Base-by-base conservation (phyloP, 2,888 invertebrate genomes). In the Chymomyza fuscimana region DNA sequence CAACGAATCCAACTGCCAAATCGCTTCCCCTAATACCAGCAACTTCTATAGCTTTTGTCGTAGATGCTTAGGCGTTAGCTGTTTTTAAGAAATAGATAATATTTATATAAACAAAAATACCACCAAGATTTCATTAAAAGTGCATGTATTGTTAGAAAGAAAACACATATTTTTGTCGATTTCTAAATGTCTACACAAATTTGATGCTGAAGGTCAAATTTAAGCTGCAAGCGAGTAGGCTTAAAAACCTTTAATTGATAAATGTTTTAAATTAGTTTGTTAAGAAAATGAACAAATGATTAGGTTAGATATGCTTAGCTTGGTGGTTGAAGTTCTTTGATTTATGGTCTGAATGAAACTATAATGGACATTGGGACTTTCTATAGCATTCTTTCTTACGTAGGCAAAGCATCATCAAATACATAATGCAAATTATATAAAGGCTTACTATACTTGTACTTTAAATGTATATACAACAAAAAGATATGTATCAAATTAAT, bases 1-100 rank as follows among this genome's bases (percentile, higher is more conserved):
- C 84, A 85, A 85, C 84, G 84, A 84, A 84, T 81, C 88, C 85
- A 88, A 85, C 85, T 85, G 85, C 85, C 85, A 85, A 83, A 83
- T 79, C 68, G 87, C 82, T 86, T 84, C 87, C 82, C 72, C 68
- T 80, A 16, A 63, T 73, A 67, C 60, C 81, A 75, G 63, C 63
- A 76, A 78, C 82, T 73, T 74, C 73, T 73, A 79, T 82, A 81
- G 82, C 86, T 87, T 32, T 32, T 82, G 71, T 82, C 80, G 69
- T 82, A 82, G 80, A 69, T 66, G 66, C 65, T 73, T 79, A 81
- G 81, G 73, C 79, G 73, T 69, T 76, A 82, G 86, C 80, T 74
- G 78, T 86, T 69, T 69, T 74, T 66, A 76, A 62, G 63, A 67
- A 56, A 67, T 40, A 22, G 54, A 19, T 59, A 59, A 69, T 59